A percentile compares a stretch with the other conserved stretches of the same genome.
These are phyloP conservation scores for Conchocele bisecta DNA, from an alignment of 2,888 invertebrate genomes.

Conservation along the genomic window DNA sequence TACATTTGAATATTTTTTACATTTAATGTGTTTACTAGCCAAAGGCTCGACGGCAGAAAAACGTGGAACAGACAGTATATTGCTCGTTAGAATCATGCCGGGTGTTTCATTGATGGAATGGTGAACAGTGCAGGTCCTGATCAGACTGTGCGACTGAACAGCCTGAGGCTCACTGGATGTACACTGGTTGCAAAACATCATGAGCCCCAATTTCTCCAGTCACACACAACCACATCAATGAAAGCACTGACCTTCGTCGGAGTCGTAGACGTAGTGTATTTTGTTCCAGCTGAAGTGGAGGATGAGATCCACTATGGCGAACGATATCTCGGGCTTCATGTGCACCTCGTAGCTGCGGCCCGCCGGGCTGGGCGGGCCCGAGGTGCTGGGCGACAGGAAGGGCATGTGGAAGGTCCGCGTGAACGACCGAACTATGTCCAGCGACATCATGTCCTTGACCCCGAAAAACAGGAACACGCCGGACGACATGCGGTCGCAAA, in stretches of 20 bases:
- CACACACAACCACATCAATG: neutral
- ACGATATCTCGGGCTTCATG: conserved; percentile 89
- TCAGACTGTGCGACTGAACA: too few relatives aligned
- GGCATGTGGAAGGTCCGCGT: conserved; percentile 73
- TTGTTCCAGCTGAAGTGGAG: conserved; percentile 63
- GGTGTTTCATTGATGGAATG: too few relatives aligned
- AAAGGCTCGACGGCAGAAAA: too few relatives aligned
- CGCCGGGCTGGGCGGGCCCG: conserved; percentile 73
- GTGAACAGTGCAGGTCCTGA: too few relatives aligned
- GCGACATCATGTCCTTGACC: conserved; percentile 62
- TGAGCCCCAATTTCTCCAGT: too few relatives aligned
- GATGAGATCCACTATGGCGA: conserved; percentile 86
- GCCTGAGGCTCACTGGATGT: too few relatives aligned
- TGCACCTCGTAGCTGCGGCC: conserved; percentile 89
- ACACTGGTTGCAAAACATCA: too few relatives aligned
- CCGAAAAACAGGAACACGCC: conserved; percentile 75
- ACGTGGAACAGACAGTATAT: too few relatives aligned
- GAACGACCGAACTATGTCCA: conserved; percentile 67
- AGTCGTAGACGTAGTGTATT: conserved; percentile 71
- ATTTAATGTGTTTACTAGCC: too few relatives aligned
- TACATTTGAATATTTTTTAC: too few relatives aligned
- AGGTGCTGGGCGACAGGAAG: conserved; percentile 68
- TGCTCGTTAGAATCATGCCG: too few relatives aligned
- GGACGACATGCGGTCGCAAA: conserved; percentile 69
- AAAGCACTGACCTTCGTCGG: conserved; percentile 66